phyloP scores from a whole-genome alignment of 1,140 invertebrate genomes.

The Nasonia longicornis region DNA sequence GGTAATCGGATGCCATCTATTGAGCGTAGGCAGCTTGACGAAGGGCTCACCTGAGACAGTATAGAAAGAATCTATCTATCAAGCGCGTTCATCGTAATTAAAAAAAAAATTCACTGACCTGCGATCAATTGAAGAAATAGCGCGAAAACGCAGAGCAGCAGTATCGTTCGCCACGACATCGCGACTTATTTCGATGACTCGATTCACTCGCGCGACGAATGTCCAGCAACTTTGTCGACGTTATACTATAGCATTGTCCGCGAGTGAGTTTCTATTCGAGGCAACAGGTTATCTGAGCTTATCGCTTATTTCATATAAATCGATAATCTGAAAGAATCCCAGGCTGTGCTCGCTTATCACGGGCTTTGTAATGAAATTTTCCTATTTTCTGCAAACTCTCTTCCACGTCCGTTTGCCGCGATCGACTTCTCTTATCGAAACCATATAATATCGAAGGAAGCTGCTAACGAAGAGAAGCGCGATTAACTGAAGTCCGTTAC shows the following conservation, averaged over 20 bases:
- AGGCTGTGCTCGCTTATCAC: not conserved
- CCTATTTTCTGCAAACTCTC: conserved; percentile 14
- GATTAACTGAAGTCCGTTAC: no score
- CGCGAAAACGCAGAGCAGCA: not conserved
- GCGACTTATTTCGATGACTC: not conserved
- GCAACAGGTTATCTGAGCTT: not conserved
- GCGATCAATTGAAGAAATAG: not conserved
- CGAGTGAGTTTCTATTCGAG: not conserved
- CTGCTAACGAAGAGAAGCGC: no score
- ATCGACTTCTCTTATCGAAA: no score
- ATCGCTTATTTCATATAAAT: conserved; percentile 11
- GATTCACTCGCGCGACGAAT: conserved; percentile 1
- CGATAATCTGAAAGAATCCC: not conserved
- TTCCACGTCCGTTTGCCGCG: no score
- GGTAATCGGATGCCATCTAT: not conserved
- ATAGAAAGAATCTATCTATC: not conserved
- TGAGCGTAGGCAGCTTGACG: not conserved
- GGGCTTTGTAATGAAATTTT: conserved; percentile 6
- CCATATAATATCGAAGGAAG: no score
- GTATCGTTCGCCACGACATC: not conserved
- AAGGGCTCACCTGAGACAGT: not conserved
- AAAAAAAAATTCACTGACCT: conserved; percentile 24
- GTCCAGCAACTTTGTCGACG: not conserved
- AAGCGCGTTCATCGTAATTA: not conserved
- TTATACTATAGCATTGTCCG: not conserved